These are phyloP conservation scores for Adrianichthys oophorus DNA, from an alignment of 2,797 vertebrate genomes.

Conservation along the genomic window DNA sequence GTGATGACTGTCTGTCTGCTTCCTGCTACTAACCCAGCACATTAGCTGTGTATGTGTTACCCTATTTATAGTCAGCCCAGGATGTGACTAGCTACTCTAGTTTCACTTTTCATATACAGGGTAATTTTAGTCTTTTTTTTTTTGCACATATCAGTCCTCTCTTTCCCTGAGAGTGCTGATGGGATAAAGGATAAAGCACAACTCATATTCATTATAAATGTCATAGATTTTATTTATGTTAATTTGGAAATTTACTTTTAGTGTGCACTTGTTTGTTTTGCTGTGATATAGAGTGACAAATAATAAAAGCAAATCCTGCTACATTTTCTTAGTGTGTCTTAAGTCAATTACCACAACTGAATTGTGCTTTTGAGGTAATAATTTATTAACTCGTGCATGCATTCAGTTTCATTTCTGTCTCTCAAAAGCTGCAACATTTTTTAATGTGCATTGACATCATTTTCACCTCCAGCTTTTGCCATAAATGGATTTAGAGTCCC, in stretches of 20 bases:
- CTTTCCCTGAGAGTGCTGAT: constrained; percentile 50
- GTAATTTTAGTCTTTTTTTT: constrained; percentile 76
- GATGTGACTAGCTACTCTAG: constrained; percentile 79
- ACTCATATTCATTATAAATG: constrained; percentile 10
- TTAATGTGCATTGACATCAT: too few relatives aligned
- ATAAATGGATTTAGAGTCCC: too few relatives aligned
- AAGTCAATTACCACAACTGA: too few relatives aligned
- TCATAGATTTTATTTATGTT: constrained; percentile 14
- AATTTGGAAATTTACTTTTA: constrained; percentile 1
- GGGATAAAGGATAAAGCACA: constrained; percentile 38
- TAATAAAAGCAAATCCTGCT: too few relatives aligned
- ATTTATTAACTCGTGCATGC: too few relatives aligned
- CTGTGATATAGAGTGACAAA: too few relatives aligned
- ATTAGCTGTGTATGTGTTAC: constrained; percentile 71
- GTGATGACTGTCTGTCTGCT: constrained; percentile 79
- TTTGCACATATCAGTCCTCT: constrained; percentile 49
- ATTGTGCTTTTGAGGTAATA: too few relatives aligned
- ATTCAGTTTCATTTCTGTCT: too few relatives aligned
- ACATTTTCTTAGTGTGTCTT: too few relatives aligned
- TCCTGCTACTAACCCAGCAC: constrained; percentile 80
- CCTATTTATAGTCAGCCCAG: constrained; percentile 80
- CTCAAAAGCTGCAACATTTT: too few relatives aligned
- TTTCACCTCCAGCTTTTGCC: too few relatives aligned
- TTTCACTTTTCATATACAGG: constrained; percentile 80
- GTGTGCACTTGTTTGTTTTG: too few relatives aligned